Evolutionary conservation across 1,140 invertebrate genomes (phyloP).

Genomic region (Pemphigus obesinymphae): DNA sequence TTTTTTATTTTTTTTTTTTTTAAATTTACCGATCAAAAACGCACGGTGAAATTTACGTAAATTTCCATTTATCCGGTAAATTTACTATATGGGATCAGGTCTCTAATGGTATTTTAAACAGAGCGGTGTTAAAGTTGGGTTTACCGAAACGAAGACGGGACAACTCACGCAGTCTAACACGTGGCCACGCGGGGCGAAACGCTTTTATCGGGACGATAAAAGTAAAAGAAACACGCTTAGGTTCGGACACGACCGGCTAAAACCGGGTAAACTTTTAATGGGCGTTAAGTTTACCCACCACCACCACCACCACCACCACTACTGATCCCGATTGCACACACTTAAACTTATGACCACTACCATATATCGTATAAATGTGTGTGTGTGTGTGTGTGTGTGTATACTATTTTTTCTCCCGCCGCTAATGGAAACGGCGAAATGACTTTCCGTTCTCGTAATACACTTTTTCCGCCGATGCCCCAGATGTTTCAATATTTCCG

Average conservation of each 20-base stretch:
- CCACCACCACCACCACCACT: not conserved
- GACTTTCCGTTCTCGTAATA: slow-evolving; percentile 26
- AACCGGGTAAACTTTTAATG: slow-evolving; percentile 34
- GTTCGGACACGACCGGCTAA: slow-evolving; percentile 20
- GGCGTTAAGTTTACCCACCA: slow-evolving; percentile 12
- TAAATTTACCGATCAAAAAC: no score
- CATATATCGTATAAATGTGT: not conserved
- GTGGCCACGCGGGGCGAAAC: not conserved
- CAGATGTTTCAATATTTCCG: slow-evolving; percentile 30
- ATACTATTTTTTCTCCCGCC: not conserved
- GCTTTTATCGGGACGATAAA: slow-evolving; percentile 30
- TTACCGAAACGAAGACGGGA: not conserved
- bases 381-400: not conserved
- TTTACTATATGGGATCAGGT: no score
- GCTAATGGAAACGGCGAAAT: slow-evolving; percentile 23
- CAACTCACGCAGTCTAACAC: no score
- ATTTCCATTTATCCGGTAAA: no score
- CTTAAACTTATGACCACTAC: not conserved
- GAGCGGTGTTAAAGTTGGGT: no score
- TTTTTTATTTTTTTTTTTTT: no score
- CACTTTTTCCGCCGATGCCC: slow-evolving; percentile 17
- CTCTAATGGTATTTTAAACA: no score
- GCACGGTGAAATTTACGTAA: no score
- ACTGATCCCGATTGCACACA: not conserved
- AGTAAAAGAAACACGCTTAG: slow-evolving; percentile 3